Conservation (phyloP, 2,888 invertebrate genomes). For the Drosophila mayaguana region DNA sequence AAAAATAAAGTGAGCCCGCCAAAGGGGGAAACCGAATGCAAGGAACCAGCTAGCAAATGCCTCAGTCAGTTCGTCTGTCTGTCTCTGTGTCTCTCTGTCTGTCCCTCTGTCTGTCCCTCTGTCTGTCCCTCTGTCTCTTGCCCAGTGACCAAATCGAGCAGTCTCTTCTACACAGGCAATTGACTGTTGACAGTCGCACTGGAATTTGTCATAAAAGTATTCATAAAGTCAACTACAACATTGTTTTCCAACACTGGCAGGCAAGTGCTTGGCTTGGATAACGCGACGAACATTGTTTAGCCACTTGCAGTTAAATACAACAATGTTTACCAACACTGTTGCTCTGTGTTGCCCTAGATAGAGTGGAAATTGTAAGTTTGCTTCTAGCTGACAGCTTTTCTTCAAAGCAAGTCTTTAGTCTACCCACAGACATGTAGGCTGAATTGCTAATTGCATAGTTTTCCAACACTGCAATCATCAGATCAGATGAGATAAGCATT, state of each 20-base stretch:
- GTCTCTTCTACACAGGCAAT: background rate
- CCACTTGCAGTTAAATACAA: background rate
- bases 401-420: no score
- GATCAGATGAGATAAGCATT: background rate
- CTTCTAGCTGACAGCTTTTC: no score
- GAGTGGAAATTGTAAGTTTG: no score
- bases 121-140: background rate
- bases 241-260: conserved; percentile 5
- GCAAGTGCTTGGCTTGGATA: background rate
- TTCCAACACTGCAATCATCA: conserved; percentile 1
- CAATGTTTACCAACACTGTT: conserved; percentile 10
- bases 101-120: background rate
- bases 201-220: conserved; percentile 2
- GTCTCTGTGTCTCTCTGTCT: background rate
- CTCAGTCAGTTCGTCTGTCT: background rate
- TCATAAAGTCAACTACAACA: background rate
- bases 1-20: background rate
- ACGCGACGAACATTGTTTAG: background rate
- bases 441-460: background rate
- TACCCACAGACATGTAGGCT: no score
- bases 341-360: background rate
- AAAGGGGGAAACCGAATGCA: background rate
- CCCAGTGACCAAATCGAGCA: background rate
- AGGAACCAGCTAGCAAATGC: conserved; percentile 2
- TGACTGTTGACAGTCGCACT: background rate